Conservation (phyloP, 2,113 vertebrate species). For the Cryptotis parvus region DNA sequence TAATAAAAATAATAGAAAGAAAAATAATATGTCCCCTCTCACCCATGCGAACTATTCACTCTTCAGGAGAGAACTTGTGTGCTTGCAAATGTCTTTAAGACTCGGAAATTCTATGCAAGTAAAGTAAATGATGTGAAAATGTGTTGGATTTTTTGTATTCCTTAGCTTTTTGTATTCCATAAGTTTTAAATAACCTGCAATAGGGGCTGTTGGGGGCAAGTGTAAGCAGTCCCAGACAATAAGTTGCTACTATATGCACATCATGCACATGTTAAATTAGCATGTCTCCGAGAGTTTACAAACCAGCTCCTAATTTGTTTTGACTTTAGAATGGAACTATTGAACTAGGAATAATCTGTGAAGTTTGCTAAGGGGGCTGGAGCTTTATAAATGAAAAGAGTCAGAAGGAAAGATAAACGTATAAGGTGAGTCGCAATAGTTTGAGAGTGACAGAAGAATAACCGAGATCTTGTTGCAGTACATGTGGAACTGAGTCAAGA, state of each 20-base stretch:
- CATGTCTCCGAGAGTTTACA: background rate
- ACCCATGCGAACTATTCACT: background rate
- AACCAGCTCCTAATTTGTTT: background rate
- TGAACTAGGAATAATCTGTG: background rate
- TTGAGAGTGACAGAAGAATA: background rate
- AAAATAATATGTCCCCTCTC: no score
- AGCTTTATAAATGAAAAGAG: background rate
- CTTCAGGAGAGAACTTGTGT: background rate
- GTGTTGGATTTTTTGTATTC: no score
- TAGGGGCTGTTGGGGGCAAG: background rate
- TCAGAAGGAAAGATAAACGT: background rate
- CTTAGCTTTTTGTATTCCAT: no score
- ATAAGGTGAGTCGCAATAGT: background rate
- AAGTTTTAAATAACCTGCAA: no score
- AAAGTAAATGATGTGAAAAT: no score
- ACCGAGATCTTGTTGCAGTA: background rate
- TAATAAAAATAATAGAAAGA: no score
- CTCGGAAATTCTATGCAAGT: no score
- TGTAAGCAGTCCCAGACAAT: background rate
- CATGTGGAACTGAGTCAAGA: accelerated
- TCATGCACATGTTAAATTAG: background rate
- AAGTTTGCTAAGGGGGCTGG: background rate
- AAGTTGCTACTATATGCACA: background rate
- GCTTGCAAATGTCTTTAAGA: no score
- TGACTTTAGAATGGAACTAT: background rate